These are phyloP conservation scores for Hermaeophaga mercurialis DNA, from an alignment of 2,888 invertebrate species.

Conservation along the genomic window DNA sequence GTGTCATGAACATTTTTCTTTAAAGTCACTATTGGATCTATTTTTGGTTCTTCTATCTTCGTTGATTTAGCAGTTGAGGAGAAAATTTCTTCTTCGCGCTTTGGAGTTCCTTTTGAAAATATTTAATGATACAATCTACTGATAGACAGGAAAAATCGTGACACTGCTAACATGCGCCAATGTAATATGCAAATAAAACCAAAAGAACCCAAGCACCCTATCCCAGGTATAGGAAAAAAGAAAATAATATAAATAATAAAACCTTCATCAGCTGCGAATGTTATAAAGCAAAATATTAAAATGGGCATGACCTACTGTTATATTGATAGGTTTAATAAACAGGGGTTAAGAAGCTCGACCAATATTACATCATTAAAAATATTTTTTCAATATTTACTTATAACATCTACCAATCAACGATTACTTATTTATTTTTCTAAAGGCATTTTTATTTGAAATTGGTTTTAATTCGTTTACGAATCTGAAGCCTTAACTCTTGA, in stretches of 20 bases:
- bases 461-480: no score
- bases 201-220: conserved; percentile 33
- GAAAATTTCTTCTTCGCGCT: conserved; percentile 38
- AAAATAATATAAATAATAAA: conserved; percentile 21
- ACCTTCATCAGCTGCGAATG: conserved; percentile 25
- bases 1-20: conserved; percentile 55
- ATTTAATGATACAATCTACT: conserved; percentile 43
- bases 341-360: conserved; percentile 16
- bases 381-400: no score
- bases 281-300: conserved; percentile 47
- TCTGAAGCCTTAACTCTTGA: no score
- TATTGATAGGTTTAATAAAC: conserved; percentile 29
- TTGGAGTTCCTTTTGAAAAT: conserved; percentile 45
- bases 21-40: conserved; percentile 49
- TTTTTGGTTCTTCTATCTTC: conserved; percentile 23
- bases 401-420: no score
- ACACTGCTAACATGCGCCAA: conserved; percentile 34
- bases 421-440: no score
- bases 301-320: conserved; percentile 51
- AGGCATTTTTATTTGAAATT: no score
- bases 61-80: conserved; percentile 46
- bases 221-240: conserved; percentile 30
- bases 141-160: conserved; percentile 30
- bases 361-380: conserved; percentile 20
- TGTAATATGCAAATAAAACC: conserved; percentile 38